Evolutionary conservation across 2,797 vertebrate genomes (phyloP).

Genomic region (Telmatherina bonti): DNA sequence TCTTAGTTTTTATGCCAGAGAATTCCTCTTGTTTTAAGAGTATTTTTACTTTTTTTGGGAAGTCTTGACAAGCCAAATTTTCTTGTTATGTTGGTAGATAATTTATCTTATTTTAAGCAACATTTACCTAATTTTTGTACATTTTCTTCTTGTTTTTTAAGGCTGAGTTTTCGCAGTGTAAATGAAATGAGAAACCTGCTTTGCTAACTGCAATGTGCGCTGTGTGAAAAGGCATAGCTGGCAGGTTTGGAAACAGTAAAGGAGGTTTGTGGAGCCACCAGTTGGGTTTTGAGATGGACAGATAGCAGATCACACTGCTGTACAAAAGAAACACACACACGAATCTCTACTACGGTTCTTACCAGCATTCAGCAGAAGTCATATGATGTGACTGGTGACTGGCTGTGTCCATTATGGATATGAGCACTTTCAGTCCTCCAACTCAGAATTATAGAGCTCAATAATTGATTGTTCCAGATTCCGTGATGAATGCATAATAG

Average conservation of each 20-base stretch:
- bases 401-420: slow-evolving; percentile 9
- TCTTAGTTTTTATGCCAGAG: too few species aligned
- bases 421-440: slow-evolving; percentile 28
- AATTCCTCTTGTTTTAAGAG: too few species aligned
- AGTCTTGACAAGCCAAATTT: too few species aligned
- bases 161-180: too few species aligned
- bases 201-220: neutral
- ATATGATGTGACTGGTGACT: slow-evolving; percentile 10
- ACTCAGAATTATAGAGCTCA: slow-evolving; percentile 12
- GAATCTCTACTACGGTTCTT: slow-evolving; percentile 11
- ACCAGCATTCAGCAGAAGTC: slow-evolving; percentile 6
- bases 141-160: too few species aligned
- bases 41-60: too few species aligned
- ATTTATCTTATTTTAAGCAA: too few species aligned
- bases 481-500: slow-evolving; percentile 11
- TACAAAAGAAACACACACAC: slow-evolving; percentile 20
- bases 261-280: neutral
- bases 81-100: too few species aligned
- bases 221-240: neutral
- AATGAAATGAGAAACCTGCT: neutral
- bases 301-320: neutral
- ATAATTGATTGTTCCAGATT: slow-evolving; percentile 23
- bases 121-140: too few species aligned
- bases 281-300: neutral
- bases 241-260: neutral